Evolutionary conservation across 2,797 vertebrate species (phyloP), one percentile per base, ranked within the genome.

Genomic region (Hafferia zeledoni): DNA sequence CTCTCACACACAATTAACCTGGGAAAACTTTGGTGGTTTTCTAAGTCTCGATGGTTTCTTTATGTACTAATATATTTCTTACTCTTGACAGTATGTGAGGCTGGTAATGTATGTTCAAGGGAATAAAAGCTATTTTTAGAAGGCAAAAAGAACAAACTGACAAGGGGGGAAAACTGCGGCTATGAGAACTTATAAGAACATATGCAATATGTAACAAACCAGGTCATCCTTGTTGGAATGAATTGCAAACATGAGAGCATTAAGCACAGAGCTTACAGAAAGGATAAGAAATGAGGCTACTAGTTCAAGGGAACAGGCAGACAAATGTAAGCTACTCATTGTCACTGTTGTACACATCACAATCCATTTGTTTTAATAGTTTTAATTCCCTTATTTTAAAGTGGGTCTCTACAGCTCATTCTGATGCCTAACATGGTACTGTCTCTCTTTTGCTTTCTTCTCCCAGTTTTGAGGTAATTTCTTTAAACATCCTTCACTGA

Each of bases 21-120:
- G 57, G 70, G 56, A 94, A 65, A 93, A 91, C 67, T 84, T 78
- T 50, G 69, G 88, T 75, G 90, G 86, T 57, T 90, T 94, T 71
- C 18, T 70, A 86, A 89, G 44, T 85, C 91, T 60, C 25, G 18
- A 68, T 13, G 23, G 49, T 71, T 94, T 77, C 83, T 71, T 85
- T 80, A 43, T 83, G 47, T 56, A 82, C 64, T 49, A 44, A 69
- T 81, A 59, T 65, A 78, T 92, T 94, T 77, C 53, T 74, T 61
- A 67, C 41, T 82, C 77, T 77, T 82, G 94, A 89, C 74, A 93
- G 63, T 5, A 37, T 25, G 53, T 71, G 80, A 70, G 59, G 60
- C 43, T 71, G 83, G 30, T 64, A 92, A 95, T 57, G 49, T 79
- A 83, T 7, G 61, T 77, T 64, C 79, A 74, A 67, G 77, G 13